Conservation (phyloP, 2,797 vertebrate genomes). For the Silurus aristotelis region DNA sequence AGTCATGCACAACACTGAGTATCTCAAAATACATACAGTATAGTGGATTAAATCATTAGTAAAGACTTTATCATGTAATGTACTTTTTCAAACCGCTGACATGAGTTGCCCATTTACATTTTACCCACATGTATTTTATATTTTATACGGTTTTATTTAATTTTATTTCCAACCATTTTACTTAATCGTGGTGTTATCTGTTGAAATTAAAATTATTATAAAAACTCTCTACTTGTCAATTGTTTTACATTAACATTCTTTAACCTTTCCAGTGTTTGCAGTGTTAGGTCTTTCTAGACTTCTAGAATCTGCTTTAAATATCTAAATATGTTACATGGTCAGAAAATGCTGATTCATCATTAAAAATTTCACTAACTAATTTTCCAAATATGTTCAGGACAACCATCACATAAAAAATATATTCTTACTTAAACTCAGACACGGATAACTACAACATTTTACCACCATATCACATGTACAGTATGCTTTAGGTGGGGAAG, state of each 20-base stretch:
- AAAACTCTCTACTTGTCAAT: background rate
- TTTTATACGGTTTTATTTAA: background rate
- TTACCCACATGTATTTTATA: background rate
- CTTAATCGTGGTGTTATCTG: background rate
- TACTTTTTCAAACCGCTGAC: background rate
- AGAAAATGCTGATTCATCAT: background rate
- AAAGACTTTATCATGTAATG: too few species aligned
- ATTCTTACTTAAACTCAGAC: background rate
- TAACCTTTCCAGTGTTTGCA: background rate
- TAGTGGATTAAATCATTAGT: background rate
- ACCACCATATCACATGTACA: too few species aligned
- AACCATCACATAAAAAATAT: background rate
- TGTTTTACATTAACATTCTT: background rate
- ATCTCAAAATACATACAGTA: background rate
- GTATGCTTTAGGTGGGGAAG: background rate
- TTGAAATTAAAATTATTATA: background rate
- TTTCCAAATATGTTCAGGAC: constrained; percentile 6
- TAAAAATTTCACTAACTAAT: background rate
- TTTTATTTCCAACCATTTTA: background rate
- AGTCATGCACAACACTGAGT: background rate
- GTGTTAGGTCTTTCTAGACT: background rate
- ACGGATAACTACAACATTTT: background rate
- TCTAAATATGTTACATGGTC: background rate
- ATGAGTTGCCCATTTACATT: background rate
- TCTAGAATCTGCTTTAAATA: background rate